Conservation (phyloP, 1,140 invertebrate species). For the Dendroctonus valens region DNA sequence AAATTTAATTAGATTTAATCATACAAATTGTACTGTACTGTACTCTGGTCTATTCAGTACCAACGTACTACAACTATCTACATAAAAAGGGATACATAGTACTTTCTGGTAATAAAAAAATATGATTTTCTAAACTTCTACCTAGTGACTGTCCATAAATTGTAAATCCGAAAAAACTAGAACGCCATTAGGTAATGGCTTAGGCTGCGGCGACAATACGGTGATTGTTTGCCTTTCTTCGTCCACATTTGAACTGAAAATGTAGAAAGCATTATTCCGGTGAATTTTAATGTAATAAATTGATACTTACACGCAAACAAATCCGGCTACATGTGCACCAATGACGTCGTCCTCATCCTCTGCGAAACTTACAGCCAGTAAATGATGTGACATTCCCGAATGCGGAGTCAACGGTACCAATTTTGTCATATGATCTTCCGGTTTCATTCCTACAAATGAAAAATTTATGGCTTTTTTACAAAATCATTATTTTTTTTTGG, state of each 20-base stretch:
- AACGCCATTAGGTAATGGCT: constrained; percentile 79
- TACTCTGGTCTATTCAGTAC: no score
- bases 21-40: no score
- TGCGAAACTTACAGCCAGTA: constrained; percentile 85
- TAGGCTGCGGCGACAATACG: constrained; percentile 87
- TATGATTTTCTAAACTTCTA: background rate
- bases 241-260: constrained; percentile 81
- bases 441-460: constrained; percentile 65
- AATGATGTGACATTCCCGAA: constrained; percentile 77
- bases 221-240: constrained; percentile 83
- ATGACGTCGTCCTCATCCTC: constrained; percentile 75
- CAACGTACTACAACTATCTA: no score
- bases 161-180: constrained; percentile 79
- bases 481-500: background rate
- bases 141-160: constrained; percentile 79
- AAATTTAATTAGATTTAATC: no score
- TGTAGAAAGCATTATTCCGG: constrained; percentile 15
- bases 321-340: constrained; percentile 86
- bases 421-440: constrained; percentile 90
- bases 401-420: constrained; percentile 78
- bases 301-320: constrained; percentile 87
- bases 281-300: constrained; percentile 6
- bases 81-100: no score
- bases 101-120: no score
- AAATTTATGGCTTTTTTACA: background rate